These are phyloP conservation scores for Fulica atra DNA, from an alignment of 2,113 vertebrate genomes.

Conservation along the genomic window DNA sequence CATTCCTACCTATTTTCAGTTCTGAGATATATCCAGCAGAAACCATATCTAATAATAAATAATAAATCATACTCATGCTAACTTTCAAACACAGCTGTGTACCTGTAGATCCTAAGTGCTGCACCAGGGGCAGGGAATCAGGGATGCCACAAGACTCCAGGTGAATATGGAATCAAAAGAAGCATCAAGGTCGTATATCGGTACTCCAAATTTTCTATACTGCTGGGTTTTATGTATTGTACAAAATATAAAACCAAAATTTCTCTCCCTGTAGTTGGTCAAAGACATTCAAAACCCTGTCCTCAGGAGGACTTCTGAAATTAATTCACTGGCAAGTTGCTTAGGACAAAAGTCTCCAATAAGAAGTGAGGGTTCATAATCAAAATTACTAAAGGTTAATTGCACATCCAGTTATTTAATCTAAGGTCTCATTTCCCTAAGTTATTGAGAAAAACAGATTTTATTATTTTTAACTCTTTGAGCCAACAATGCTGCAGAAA, in stretches of 20 bases:
- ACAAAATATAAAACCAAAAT: neutral
- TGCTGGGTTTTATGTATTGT: neutral
- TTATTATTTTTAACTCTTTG: neutral
- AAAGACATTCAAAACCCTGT: neutral
- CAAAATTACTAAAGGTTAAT: neutral
- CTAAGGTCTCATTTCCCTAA: neutral
- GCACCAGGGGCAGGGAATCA: neutral
- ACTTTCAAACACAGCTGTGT: neutral
- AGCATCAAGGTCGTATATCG: neutral
- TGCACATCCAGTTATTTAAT: neutral
- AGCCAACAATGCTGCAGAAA: neutral
- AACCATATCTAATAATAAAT: neutral
- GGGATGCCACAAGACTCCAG: neutral
- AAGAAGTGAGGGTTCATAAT: neutral
- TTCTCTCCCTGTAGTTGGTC: neutral
- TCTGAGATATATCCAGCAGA: neutral
- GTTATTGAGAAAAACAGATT: neutral
- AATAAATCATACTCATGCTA: neutral
- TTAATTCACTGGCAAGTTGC: neutral
- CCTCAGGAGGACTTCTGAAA: neutral
- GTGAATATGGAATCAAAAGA: neutral
- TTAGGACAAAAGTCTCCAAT: neutral
- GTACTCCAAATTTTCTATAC: neutral
- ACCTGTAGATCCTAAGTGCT: neutral
- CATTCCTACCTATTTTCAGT: slow-evolving; percentile 15